A percentile compares a stretch with the other conserved stretches of the same genome.
Evolutionary conservation across 1,140 invertebrate genomes (phyloP).

Genomic region (Pararge aegeria): DNA sequence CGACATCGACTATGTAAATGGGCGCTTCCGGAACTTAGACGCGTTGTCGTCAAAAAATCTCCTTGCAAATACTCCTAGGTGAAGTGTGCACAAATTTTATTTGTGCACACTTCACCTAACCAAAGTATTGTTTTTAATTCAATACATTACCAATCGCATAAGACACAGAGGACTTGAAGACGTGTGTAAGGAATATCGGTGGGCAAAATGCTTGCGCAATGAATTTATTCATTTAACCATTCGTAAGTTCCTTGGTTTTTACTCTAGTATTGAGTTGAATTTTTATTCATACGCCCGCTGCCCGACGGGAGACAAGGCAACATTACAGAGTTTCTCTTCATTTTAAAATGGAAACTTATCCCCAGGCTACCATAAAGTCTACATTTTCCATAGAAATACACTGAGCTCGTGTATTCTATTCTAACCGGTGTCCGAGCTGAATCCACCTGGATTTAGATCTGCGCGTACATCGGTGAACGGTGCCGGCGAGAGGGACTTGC

Average conservation of each 20-base stretch:
- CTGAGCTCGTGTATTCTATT: slow-evolving; percentile 63
- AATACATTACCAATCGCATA: background rate
- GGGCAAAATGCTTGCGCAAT: slow-evolving; percentile 23
- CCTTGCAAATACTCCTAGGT: too few relatives aligned
- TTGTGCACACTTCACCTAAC: slow-evolving; percentile 1
- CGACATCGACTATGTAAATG: slow-evolving; percentile 78
- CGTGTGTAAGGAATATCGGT: background rate
- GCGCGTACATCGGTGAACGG: slow-evolving; percentile 50
- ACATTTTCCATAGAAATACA: slow-evolving; percentile 77
- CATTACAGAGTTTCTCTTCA: slow-evolving; percentile 74
- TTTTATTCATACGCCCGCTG: slow-evolving; percentile 67
- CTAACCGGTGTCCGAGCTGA: slow-evolving; percentile 69
- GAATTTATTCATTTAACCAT: slow-evolving; percentile 61
- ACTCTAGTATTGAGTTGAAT: slow-evolving; percentile 63
- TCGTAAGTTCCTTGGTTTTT: slow-evolving; percentile 58
- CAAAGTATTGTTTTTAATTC: slow-evolving; percentile 3
- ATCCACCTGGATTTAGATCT: slow-evolving; percentile 70
- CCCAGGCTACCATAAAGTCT: slow-evolving; percentile 76
- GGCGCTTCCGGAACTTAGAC: slow-evolving; percentile 69
- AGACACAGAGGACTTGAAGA: background rate
- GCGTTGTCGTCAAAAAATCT: slow-evolving; percentile 59
- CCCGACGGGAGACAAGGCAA: slow-evolving; percentile 66
- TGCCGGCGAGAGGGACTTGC: slow-evolving; percentile 49
- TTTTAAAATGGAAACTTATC: slow-evolving; percentile 79
- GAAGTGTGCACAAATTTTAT: slow-evolving; percentile 2